These are phyloP conservation scores for Oryzias dopingdopingensis DNA, from an alignment of 2,797 vertebrate species.

Conservation along the genomic window DNA sequence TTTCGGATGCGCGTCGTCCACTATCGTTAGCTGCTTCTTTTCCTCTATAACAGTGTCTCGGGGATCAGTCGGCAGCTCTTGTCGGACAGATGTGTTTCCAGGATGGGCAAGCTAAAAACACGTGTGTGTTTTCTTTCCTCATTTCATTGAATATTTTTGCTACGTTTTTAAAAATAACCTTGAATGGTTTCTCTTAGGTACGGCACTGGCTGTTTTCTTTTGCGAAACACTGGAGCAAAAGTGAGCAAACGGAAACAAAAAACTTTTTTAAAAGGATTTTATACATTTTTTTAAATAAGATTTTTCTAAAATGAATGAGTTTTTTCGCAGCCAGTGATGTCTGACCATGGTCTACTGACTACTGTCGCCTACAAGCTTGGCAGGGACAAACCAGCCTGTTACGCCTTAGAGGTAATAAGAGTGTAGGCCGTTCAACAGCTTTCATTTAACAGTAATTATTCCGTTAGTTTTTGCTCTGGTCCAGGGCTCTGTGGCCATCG, in stretches of 20 bases:
- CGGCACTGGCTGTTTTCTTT: constrained; percentile 95
- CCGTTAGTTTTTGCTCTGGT: neutral
- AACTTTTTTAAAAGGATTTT: no score
- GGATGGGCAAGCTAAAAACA: constrained; percentile 97
- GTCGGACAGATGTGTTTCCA: constrained; percentile 98
- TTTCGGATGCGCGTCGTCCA: neutral
- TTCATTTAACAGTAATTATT: neutral
- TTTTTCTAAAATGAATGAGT: neutral
- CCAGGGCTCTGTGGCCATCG: constrained; percentile 97
- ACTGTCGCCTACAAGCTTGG: constrained; percentile 97
- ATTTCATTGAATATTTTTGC: no score
- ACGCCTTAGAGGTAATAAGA: constrained; percentile 87
- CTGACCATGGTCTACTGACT: constrained; percentile 95
- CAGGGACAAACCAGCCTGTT: constrained; percentile 90
- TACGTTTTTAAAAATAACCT: no score
- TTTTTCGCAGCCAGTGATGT: constrained; percentile 86
- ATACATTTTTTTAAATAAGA: no score
- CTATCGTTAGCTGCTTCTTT: neutral
- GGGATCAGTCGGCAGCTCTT: constrained; percentile 96
- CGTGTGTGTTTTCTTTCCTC: constrained; percentile 72
- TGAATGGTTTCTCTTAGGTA: constrained; percentile 75
- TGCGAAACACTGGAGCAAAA: constrained; percentile 93
- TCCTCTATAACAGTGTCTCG: constrained; percentile 84
- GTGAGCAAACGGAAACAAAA: constrained; percentile 55
- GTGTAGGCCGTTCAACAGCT: neutral